Percentiles rank a stretch among this genome's conserved stretches.
These are phyloP conservation scores for Dipodomys merriami DNA, from an alignment of 2,113 vertebrate species.

Conservation along the genomic window DNA sequence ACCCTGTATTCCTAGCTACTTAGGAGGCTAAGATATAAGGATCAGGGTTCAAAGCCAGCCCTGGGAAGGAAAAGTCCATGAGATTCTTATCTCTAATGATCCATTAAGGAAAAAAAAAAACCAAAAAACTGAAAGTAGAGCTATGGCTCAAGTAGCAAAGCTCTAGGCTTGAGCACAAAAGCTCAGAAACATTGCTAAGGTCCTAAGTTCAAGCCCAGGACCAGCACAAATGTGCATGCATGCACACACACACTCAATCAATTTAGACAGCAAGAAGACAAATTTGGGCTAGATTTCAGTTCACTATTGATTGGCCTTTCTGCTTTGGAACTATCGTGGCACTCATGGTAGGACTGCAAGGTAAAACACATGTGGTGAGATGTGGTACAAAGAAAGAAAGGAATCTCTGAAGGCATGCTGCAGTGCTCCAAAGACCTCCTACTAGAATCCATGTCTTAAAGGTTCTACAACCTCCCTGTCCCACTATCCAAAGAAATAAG, in stretches of 20 bases:
- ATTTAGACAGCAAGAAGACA: background rate
- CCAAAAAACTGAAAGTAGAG: too few species aligned
- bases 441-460: too few species aligned
- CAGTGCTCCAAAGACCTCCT: background rate
- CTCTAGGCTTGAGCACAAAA: too few species aligned
- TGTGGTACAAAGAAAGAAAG: background rate
- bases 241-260: background rate
- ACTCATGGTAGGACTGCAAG: background rate
- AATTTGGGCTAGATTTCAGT: background rate
- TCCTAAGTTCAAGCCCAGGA: background rate
- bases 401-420: background rate
- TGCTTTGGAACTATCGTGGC: background rate
- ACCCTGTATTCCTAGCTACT: background rate
- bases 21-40: background rate
- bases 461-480: background rate
- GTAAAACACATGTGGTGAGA: background rate
- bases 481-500: background rate
- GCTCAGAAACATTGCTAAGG: too few species aligned
- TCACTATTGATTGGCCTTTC: background rate
- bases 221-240: too few species aligned
- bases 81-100: too few species aligned
- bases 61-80: too few species aligned
- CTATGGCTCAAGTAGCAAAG: too few species aligned
- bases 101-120: too few species aligned
- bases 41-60: too few species aligned